Conservation (phyloP, 1,140 invertebrate genomes). For the Trichogramma pretiosum region DNA sequence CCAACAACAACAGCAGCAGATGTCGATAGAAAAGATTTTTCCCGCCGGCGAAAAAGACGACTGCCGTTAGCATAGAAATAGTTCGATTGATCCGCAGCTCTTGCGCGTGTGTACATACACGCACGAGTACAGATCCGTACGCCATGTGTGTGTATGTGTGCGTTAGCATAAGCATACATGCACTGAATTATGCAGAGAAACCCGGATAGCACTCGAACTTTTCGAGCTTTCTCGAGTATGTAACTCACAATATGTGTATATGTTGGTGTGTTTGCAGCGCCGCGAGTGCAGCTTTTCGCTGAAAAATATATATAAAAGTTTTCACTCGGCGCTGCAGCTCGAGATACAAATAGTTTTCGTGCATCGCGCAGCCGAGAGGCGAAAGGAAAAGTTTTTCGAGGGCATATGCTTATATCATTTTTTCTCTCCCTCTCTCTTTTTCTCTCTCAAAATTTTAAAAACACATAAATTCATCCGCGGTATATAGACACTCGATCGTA, state of each 20-base stretch:
- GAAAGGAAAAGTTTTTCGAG: no score
- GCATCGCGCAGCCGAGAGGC: no score
- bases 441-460: no score
- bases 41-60: slow-evolving; percentile 6
- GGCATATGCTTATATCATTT: no score
- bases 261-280: no score
- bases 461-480: no score
- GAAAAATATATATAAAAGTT: slow-evolving; percentile 1
- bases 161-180: slow-evolving; percentile 8
- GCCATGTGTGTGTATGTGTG: no score
- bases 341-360: no score
- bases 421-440: no score
- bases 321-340: not conserved
- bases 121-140: not conserved
- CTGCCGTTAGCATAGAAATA: slow-evolving; percentile 18
- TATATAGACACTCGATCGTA: no score
- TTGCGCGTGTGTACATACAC: not conserved
- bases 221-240: not conserved
- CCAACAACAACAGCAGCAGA: no score
- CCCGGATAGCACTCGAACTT: slow-evolving; percentile 1
- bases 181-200: slow-evolving; percentile 16
- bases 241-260: not conserved
- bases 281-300: not conserved
- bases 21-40: no score
- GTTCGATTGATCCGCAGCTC: slow-evolving; percentile 4